These are phyloP conservation scores for Campylomormyrus numenius DNA, from an alignment of 2,113 vertebrate species.

Conservation along the genomic window DNA sequence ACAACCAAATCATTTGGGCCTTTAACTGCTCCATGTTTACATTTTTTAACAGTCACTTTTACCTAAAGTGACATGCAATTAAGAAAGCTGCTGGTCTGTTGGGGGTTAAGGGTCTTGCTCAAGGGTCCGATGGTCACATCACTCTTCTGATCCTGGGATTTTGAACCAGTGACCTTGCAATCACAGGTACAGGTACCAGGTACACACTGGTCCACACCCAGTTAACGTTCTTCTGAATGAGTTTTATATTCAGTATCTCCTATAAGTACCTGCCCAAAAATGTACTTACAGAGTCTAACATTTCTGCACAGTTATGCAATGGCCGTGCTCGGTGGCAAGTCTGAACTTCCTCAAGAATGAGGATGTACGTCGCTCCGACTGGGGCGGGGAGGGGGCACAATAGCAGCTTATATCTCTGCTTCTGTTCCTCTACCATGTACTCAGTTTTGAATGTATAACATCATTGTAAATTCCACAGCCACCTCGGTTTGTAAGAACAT, in stretches of 20 bases:
- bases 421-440: not conserved
- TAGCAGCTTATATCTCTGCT: not conserved
- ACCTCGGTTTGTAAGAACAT: not conserved
- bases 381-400: not conserved
- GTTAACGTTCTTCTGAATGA: not conserved
- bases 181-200: not conserved
- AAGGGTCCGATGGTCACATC: not conserved
- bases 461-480: not conserved
- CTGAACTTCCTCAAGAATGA: not conserved
- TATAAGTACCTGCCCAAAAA: not conserved
- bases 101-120: not conserved
- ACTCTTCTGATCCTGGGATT: not conserved
- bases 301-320: not conserved
- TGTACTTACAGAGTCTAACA: not conserved
- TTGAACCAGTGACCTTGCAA: not conserved
- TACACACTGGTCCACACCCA: not conserved
- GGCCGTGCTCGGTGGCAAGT: not conserved
- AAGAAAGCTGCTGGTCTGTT: not conserved
- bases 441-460: not conserved
- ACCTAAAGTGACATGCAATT: not conserved
- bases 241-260: not conserved
- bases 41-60: not conserved
- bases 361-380: not conserved
- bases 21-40: not conserved
- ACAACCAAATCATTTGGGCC: not conserved